Evolutionary conservation across 92 coral and sea anemone genomes (phyloP).

Genomic region (Palythoa grandis): DNA sequence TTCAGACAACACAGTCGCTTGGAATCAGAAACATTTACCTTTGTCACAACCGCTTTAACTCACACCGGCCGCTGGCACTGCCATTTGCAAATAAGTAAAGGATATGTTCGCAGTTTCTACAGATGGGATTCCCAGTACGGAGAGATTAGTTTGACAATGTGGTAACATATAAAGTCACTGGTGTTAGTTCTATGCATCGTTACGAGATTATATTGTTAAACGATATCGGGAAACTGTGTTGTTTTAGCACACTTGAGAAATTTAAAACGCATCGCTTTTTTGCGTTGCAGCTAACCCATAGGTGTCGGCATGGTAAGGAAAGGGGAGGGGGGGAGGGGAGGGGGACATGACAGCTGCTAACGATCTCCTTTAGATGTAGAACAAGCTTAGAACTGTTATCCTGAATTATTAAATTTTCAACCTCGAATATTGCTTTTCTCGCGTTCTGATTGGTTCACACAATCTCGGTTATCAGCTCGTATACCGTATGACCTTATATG

Average conservation of each 20-base stretch:
- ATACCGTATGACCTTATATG: too few relatives aligned
- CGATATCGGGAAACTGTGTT: neutral
- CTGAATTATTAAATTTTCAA: too few relatives aligned
- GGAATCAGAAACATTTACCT: conserved; percentile 85
- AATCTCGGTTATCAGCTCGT: too few relatives aligned
- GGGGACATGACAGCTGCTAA: too few relatives aligned
- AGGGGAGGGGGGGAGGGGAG: too few relatives aligned
- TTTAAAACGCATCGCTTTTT: neutral
- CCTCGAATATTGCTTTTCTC: too few relatives aligned
- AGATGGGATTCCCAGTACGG: conserved; percentile 94
- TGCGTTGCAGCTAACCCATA: neutral
- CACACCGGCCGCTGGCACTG: conserved; percentile 86
- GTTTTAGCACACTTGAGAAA: neutral
- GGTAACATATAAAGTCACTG: conserved; percentile 47
- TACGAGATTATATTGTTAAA: neutral
- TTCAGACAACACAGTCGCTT: conserved; percentile 78
- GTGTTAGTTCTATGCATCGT: neutral
- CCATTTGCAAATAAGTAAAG: conserved; percentile 82
- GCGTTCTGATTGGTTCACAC: too few relatives aligned
- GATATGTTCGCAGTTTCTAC: conserved; percentile 71
- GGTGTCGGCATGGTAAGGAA: neutral
- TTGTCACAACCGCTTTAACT: conserved; percentile 67
- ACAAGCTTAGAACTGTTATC: too few relatives aligned
- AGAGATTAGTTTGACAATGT: conserved; percentile 84
- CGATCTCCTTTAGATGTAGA: too few relatives aligned